phyloP scores from a whole-genome alignment of 2,888 invertebrate species.

The Stenolophus ochropezus region DNA sequence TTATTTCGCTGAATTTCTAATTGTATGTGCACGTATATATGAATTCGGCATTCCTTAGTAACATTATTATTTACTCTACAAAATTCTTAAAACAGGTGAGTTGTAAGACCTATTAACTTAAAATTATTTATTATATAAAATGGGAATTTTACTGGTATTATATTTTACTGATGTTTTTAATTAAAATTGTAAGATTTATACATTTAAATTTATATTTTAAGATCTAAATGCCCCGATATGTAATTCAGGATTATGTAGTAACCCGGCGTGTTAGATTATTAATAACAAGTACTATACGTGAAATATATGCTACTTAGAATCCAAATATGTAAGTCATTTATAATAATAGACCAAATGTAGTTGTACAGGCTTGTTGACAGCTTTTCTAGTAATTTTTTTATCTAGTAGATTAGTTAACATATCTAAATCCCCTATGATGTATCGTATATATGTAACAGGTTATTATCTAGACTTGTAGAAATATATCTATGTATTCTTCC shows the following conservation, averaged over 20 bases:
- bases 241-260: slow-evolving; percentile 17
- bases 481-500: background rate
- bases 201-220: background rate
- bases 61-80: too few species aligned
- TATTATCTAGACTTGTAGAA: slow-evolving; percentile 11
- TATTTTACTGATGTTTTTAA: background rate
- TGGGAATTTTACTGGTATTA: too few species aligned
- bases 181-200: background rate
- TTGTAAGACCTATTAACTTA: too few species aligned
- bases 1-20: too few species aligned
- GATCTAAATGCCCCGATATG: background rate
- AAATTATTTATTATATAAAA: too few species aligned
- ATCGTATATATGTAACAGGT: background rate
- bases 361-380: slow-evolving; percentile 25
- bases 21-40: too few species aligned
- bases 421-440: slow-evolving; percentile 15
- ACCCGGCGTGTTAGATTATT: background rate
- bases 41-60: too few species aligned
- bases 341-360: background rate
- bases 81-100: too few species aligned
- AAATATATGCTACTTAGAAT: slow-evolving; percentile 14
- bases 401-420: background rate
- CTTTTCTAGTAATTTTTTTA: slow-evolving; percentile 28
- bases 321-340: slow-evolving; percentile 8
- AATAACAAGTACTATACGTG: background rate